Evolutionary conservation across 2,797 vertebrate species (phyloP), one percentile per base, ranked within the genome.

Genomic region (Dallia pectoralis): DNA sequence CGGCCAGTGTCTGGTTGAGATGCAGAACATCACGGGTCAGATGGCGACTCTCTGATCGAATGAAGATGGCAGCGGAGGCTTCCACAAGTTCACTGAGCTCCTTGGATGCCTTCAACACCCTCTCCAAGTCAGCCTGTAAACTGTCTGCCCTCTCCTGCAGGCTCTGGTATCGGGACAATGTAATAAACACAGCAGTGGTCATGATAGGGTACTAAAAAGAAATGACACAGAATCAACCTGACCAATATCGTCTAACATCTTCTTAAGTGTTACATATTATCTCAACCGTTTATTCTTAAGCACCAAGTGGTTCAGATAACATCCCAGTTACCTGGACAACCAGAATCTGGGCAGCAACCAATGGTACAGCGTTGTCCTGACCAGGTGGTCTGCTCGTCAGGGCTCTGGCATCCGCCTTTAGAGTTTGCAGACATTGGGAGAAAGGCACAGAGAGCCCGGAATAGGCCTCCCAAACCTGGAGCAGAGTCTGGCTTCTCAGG

Each of bases 391-490:
- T 76, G 15, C 78, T 84, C 78, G 90, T 63, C 3, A 91, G 85
- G 11, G 82, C 81, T 0, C 75, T 25, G 19, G 81, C 87, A 5
- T 94, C 91, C 0, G 85, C 86, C 85, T 90, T 87, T 11, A 92
- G 86, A 19, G 83, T 76, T 70, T 78, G 72, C 18, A 93, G 87
- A 14, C 25, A 72, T 19, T 74, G 44, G 9, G 86, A 82, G 51
- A 86, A 71, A 11, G 80, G 88, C 0, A 48, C 2, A 0, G 88
- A 88, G 18, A 77, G 73, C 0, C n/a, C 22, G 67, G 71, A 33
- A 0, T 89, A 92, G 0, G 77, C 77, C 69, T 93, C 91, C 96
- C 95, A 98, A 2, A 89, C 79, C 71, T 87, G 89, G 65, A 94
- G 86, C 73, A 90, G 51, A 0, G 33, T 69, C n/a, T 78, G 84